Conservation (phyloP, 2,113 vertebrate genomes). For the Vidua chalybeata region DNA sequence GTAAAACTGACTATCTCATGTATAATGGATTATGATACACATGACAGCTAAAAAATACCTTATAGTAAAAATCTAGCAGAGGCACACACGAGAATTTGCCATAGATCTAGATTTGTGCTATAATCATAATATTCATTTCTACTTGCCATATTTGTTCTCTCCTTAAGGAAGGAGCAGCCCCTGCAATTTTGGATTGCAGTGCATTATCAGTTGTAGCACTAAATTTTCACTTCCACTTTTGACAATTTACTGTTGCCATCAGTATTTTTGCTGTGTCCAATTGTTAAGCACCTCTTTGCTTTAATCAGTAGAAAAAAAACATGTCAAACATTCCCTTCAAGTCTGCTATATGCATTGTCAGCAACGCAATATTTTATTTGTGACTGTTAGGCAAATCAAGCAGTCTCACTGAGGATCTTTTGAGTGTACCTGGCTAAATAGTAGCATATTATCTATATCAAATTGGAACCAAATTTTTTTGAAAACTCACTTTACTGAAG, state of each 20-base stretch:
- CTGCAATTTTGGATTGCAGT: neutral
- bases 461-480: neutral
- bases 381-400: neutral
- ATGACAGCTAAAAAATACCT: neutral
- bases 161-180: neutral
- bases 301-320: neutral
- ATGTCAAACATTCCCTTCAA: neutral
- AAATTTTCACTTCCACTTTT: neutral
- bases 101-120: neutral
- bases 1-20: slow-evolving; percentile 49
- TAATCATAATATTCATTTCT: neutral
- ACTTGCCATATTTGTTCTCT: neutral
- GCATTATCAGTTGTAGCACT: neutral
- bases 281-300: neutral
- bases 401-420: neutral
- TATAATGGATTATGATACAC: neutral
- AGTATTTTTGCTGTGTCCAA: neutral
- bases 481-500: neutral
- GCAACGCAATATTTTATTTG: neutral
- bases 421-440: neutral
- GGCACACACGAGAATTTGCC: neutral
- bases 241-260: neutral
- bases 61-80: neutral
- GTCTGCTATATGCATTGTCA: neutral
- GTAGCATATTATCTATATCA: neutral